Evolutionary conservation across 1,140 invertebrate species (phyloP), one percentile per base, ranked within the genome.

Genomic region (Lepidostoma basale): DNA sequence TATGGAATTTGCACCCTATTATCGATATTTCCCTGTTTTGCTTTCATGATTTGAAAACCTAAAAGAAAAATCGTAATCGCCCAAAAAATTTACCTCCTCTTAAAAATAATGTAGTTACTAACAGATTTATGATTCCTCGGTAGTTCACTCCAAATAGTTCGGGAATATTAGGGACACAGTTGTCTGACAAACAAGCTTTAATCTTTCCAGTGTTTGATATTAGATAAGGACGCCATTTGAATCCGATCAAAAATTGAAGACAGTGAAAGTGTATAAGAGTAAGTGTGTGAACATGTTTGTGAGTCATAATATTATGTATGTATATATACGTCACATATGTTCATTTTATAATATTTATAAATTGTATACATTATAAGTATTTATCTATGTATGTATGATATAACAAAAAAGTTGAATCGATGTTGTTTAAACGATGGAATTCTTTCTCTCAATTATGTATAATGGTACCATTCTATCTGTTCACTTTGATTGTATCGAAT

Each of bases 1-100:
- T 45, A 18, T 14, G 8, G 12, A 16, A 42, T 18, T 8, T 14
- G 22, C 23, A 42, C 39, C 56, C n/a, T 33, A 60, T 60, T 60
- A 30, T 49, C 36, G 30, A 20, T 20, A 26, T 60, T 30, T 28
- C 49, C 63, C 33, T 66, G 16, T n/a, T 56, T 66, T 66, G 49
- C 52, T 66, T 66, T 66, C 39, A 58, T 56, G 16, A 28, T 66
- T 56, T 58, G n/a, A 56, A 56, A 39, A 28, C 44, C 23, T 16
- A 22, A n/a, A 9, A 40, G 12, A 58, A 58, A 66, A 56, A 42
- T 66, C 63, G 44, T 67, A 59, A 67, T 67, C 64, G 64, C 64
- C 64, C 64, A 67, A 67, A 44, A n/a, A 22, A 25, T 59, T 67
- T 67, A 59, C 52, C 64, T 59, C 54, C 64, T 26, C 5, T 14